Percentiles rank a stretch among this genome's conserved stretches.
phyloP scores from a whole-genome alignment of 2,888 invertebrate genomes.

The Zootermopsis nevadensis region DNA sequence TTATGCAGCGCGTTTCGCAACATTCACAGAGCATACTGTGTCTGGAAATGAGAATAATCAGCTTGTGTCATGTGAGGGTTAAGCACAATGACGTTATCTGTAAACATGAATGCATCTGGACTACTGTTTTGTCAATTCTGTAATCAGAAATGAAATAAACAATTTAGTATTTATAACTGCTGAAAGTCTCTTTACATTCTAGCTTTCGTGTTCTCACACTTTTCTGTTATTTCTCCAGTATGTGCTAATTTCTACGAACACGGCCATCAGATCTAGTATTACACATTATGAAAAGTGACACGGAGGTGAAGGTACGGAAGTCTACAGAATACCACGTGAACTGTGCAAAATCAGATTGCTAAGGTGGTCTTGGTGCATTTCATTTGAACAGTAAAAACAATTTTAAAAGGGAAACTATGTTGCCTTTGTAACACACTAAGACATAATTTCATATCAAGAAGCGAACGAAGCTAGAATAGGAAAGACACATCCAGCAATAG shows the following conservation, averaged over 20 bases:
- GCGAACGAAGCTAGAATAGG: not conserved
- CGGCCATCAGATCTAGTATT: too few relatives aligned
- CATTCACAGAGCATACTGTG: not conserved
- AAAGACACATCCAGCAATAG: conserved; percentile 30
- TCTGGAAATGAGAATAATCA: not conserved
- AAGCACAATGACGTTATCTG: not conserved
- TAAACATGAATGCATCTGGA: conserved; percentile 32
- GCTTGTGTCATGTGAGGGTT: conserved; percentile 22
- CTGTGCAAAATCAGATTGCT: too few relatives aligned
- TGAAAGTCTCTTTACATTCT: conserved; percentile 15
- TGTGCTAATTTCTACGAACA: too few relatives aligned
- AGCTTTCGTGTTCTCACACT: not conserved
- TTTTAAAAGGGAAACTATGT: too few relatives aligned
- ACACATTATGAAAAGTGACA: too few relatives aligned
- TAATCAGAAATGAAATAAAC: not conserved
- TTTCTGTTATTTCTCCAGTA: not conserved
- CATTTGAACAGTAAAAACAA: too few relatives aligned
- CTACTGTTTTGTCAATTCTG: conserved; percentile 7
- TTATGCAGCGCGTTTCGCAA: not conserved
- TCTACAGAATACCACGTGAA: too few relatives aligned
- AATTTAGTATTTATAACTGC: conserved; percentile 23
- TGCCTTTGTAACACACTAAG: too few relatives aligned
- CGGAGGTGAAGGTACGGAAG: too few relatives aligned
- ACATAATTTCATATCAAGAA: not conserved
- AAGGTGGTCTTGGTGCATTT: too few relatives aligned